Evolutionary conservation across 2,113 vertebrate species (phyloP), one percentile per base, ranked within the genome.

Genomic region (Kobus ellipsiprymnus): DNA sequence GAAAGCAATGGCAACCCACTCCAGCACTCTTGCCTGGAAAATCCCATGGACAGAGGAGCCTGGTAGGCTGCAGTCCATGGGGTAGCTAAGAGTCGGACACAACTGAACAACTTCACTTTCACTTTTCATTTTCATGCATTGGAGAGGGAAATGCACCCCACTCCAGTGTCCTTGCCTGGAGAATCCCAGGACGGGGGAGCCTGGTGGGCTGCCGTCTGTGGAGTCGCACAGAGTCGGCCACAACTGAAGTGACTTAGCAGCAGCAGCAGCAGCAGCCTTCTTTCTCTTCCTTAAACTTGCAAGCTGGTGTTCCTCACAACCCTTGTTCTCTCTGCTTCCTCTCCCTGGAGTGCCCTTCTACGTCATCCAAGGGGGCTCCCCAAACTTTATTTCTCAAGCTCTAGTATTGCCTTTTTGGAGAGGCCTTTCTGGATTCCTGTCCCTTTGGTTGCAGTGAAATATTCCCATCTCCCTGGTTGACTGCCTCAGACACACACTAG

Each of bases 281-380:
- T 94, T 89, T 87, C 87, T 94, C 85, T 96, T 98, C 92, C 93
- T 97, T 93, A 94, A 33, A 92, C 50, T 16, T 59, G 55, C 33
- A 44, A 7, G 54, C 30, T n/a, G 48, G 54, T 95, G 88, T 88
- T 64, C 87, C 77, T 96, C 48, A 9, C 52, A 89, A 33, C 11
- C 44, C 11, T 86, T 3, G 2, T 16, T 59, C 30, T 78, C 81
- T 44, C 48, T 77, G 27, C 36, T 85, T 33, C 84, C 36, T 87
- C 27, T 88, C 29, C 19, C 16, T n/a, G 55, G 78, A 88, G 33
- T 6, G 1, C 30, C 48, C 64, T 62, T 91, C 46, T 7, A 2
- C 5, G 1, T 83, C 11, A 8, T 40, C 55, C 55, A 21, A 14
- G 48, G 64, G 81, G 15, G 33, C 33, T 54, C 23, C 40, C 80